phyloP scores from a whole-genome alignment of 2,888 invertebrate genomes.

The Hypselothyrea guttata region DNA sequence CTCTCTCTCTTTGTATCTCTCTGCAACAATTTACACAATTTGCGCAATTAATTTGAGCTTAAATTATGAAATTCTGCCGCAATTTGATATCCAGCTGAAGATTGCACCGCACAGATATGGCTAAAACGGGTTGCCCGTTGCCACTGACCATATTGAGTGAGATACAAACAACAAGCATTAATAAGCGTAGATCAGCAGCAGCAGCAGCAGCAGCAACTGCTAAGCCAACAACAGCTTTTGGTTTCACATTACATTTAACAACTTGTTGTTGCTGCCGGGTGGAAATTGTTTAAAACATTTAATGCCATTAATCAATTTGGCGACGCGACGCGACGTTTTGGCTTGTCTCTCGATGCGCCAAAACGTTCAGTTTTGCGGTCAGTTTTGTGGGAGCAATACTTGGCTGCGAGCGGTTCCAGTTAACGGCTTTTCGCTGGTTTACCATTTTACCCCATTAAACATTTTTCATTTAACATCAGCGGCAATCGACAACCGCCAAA shows the following conservation, averaged over 20 bases:
- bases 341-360: conserved; percentile 17
- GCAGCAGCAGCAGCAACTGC: conserved; percentile 32
- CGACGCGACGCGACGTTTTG: conserved; percentile 44
- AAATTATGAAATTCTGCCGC: conserved; percentile 54
- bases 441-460: too few relatives aligned
- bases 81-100: conserved; percentile 54
- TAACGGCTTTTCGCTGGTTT: too few relatives aligned
- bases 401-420: neutral
- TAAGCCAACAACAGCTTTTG: too few relatives aligned
- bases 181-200: conserved; percentile 59
- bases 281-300: conserved; percentile 73
- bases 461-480: too few relatives aligned
- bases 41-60: conserved; percentile 65
- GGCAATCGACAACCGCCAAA: conserved; percentile 3
- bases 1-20: conserved; percentile 1
- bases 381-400: conserved; percentile 40
- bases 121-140: conserved; percentile 46
- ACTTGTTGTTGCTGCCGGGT: conserved; percentile 50
- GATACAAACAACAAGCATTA: conserved; percentile 51
- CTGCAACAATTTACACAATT: conserved; percentile 63
- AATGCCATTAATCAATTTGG: conserved; percentile 72
- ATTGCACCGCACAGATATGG: conserved; percentile 65
- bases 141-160: conserved; percentile 45
- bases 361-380: conserved; percentile 35
- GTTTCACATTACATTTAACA: conserved; percentile 68